Evolutionary conservation across 2,888 invertebrate genomes (phyloP).

Genomic region (Rhogogaster chlorosoma): DNA sequence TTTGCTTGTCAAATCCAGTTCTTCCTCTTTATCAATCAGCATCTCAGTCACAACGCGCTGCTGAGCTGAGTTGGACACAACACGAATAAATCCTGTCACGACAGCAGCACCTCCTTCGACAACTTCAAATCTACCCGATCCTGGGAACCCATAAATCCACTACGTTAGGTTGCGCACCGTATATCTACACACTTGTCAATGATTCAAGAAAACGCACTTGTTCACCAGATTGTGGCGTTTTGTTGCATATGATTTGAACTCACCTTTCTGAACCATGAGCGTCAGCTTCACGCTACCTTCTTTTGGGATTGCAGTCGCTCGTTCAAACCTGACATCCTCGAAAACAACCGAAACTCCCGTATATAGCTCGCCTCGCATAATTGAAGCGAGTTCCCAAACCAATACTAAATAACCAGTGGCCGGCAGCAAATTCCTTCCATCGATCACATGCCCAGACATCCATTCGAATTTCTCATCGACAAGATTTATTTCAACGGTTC

Average conservation of each 20-base stretch:
- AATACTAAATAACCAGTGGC: constrained; percentile 82
- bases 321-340: constrained; percentile 79
- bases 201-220: background rate
- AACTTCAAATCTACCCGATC: constrained; percentile 49
- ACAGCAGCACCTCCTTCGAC: constrained; percentile 48
- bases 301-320: constrained; percentile 81
- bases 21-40: background rate
- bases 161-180: too few species aligned
- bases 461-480: constrained; percentile 85
- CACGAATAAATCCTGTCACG: constrained; percentile 43
- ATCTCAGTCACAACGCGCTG: background rate
- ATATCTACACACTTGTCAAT: background rate
- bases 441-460: constrained; percentile 88
- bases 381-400: constrained; percentile 80
- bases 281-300: constrained; percentile 73
- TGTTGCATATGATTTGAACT: background rate
- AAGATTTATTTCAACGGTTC: constrained; percentile 81
- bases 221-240: background rate
- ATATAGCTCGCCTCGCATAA: constrained; percentile 74
- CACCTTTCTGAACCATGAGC: constrained; percentile 71
- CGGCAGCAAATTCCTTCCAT: constrained; percentile 86
- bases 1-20: constrained; percentile 77
- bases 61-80: background rate
- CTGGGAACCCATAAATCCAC: background rate
- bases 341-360: constrained; percentile 79